Base-by-base conservation (phyloP, 2,888 invertebrate genomes). In the Mechanitis messenoides region DNA sequence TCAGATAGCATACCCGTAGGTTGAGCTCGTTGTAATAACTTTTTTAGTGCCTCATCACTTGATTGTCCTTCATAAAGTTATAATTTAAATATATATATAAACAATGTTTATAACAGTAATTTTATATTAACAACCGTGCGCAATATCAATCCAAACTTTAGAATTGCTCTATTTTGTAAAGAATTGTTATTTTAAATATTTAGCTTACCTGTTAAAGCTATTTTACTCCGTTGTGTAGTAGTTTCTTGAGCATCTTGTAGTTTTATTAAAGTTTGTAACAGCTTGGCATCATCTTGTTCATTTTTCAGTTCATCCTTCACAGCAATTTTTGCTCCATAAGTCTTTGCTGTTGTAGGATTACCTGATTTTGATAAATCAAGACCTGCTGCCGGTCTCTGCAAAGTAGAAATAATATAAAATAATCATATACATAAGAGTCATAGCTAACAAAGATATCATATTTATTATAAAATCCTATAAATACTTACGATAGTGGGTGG, bases 241-340 rank as follows among this genome's bases (percentile, higher is more conserved):
- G 85, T 84, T 78, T 87, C 84, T 79, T 85, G 82, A 35, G 80
- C 87, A 53, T 83, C 87, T 79, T 89, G 90, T 63, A 87, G 81
- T 77, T 87, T 87, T 72, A 89, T 83, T 70, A 89, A 84, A 70
- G 89, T 90, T 83, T 91, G 80, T 79, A 90, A 77, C 76, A 90
- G 78, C 74, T 85, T 80, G 45, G 80, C 81, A 73, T 90, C 90
- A 71, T 89, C 85, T 74, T 86, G 82, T 46, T 81, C 77, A 74
- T 72, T 87, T 70, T 78, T 83, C 56, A 85, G 73, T 68, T 84
- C 77, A 70, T 88, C 85, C 72, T 80, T 83, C 64, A 85, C 83
- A 72, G 77, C 84, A 74, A 83, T 85, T 81, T 79, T 87, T 67
- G 83, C 83, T 69, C 85, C 86, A 60, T 78, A 85, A 62, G 87